Evolutionary conservation across 2,797 vertebrate species (phyloP).

Genomic region (Delichon dasypus): DNA sequence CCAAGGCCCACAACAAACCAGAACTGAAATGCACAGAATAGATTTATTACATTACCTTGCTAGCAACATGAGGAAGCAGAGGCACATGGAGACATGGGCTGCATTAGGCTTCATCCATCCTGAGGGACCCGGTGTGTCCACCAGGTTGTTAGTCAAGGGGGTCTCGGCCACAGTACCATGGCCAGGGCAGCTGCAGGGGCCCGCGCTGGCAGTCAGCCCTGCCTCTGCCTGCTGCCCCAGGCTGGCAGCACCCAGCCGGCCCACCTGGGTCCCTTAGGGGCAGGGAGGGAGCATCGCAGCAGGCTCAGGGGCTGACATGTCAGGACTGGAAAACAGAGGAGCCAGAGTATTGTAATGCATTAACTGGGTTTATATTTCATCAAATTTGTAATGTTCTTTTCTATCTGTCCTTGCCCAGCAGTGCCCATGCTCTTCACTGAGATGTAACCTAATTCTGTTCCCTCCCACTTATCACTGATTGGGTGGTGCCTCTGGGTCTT

Average conservation of each 20-base stretch:
- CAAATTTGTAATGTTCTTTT: too few species aligned
- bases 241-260: too few species aligned
- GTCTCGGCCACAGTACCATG: neutral
- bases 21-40: neutral
- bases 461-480: too few species aligned
- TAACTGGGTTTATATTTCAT: too few species aligned
- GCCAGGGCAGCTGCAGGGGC: neutral
- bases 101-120: neutral
- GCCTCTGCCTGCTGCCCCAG: too few species aligned
- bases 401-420: too few species aligned
- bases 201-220: too few species aligned
- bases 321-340: neutral
- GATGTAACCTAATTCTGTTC: too few species aligned
- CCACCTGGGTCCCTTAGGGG: neutral
- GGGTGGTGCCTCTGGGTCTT: too few species aligned
- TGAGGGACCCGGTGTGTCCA: too few species aligned
- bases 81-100: accelerated
- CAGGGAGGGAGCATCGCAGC: neutral
- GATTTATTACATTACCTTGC: neutral
- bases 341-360: too few species aligned
- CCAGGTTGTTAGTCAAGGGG: neutral
- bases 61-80: accelerated
- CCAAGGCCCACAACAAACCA: neutral
- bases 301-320: neutral
- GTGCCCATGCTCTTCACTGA: too few species aligned